Base-by-base conservation (phyloP, 2,113 vertebrate genomes). In the Tinamus guttatus region DNA sequence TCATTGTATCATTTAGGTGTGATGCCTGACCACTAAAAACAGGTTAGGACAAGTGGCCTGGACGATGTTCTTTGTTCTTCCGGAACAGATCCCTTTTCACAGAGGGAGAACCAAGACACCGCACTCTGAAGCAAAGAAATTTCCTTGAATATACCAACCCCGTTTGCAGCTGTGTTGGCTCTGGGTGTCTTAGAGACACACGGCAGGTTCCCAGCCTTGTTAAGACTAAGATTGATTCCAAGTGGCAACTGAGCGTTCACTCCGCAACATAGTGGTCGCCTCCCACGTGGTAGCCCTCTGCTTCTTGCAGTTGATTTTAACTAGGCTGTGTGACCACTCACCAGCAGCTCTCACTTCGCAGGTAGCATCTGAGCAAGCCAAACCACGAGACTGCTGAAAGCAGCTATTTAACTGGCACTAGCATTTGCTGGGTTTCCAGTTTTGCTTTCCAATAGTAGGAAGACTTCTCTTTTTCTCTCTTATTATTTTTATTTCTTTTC, bases 251-350 rank as follows among this genome's bases (percentile, higher is more conserved):
- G 25, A 69, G 22, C 5, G 1, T 38, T 45, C 47, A 38, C 3
- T 1, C 58, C 28, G 25, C 30, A 20, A 64, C 0, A 0, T 18
- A 0, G 0, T 56, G 49, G 45, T 62, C 11, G 3, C 54, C 70
- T 67, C 67, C 28, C 36, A 1, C n/a, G 75, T 19, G 43, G 15
- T 36, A 70, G 13, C 45, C 28, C 21, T 62, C 51, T 5, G 32
- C 80, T 94, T 73, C 13, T 1, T 75, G 63, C 47, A 43, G 36
- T 3, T 1, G 22, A 7, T 69, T 34, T 4, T 41, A 81, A 34
- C 1, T 9, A 49, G 20, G 41, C 77, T 85, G 28, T 85, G 28
- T 74, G 47, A 56, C 87, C 77, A 40, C 49, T 73, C 71, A 62
- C 13, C 4, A 4, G 19, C 77, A 73, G 41, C 76, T 20, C 68